Conservation (phyloP, 2,888 invertebrate genomes). For the Drosophila atripex region DNA sequence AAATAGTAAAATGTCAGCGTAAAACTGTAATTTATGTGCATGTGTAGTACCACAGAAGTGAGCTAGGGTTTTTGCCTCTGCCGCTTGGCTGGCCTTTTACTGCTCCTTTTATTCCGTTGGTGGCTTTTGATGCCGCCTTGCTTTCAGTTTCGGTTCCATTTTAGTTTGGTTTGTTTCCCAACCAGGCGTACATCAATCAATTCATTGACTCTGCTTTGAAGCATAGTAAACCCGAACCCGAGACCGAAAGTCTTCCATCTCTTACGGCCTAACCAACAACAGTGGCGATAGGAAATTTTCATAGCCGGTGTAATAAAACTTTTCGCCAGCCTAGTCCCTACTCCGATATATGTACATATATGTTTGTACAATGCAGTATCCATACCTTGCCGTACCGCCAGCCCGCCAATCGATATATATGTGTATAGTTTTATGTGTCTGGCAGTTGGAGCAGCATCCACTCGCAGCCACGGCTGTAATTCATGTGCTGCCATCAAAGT, state of each 20-base stretch:
- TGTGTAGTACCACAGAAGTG: conserved; percentile 53
- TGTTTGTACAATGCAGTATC: conserved; percentile 13
- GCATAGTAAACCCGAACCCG: conserved; percentile 35
- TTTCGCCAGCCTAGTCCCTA: conserved; percentile 44
- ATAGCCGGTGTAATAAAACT: conserved; percentile 37
- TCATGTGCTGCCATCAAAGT: conserved; percentile 51
- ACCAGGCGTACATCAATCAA: conserved; percentile 69
- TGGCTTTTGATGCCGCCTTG: conserved; percentile 59
- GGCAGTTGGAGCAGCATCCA: conserved; percentile 11
- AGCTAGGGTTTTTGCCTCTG: conserved; percentile 22
- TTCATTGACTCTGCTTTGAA: conserved; percentile 67
- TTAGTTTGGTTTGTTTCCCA: conserved; percentile 15
- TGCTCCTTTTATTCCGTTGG: conserved; percentile 68
- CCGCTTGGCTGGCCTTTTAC: conserved; percentile 52
- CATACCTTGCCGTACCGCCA: conserved; percentile 14
- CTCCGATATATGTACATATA: background rate
- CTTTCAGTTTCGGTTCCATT: conserved; percentile 16
- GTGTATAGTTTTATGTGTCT: conserved; percentile 47
- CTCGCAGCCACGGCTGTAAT: conserved; percentile 32
- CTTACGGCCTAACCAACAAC: conserved; percentile 5
- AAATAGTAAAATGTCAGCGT: conserved; percentile 80
- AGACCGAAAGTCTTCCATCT: conserved; percentile 24
- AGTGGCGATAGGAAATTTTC: conserved; percentile 16
- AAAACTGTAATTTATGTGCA: conserved; percentile 80
- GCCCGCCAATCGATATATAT: conserved; percentile 26